Evolutionary conservation across 2,113 vertebrate genomes (phyloP), one percentile per base, ranked within the genome.

Genomic region (Camelus bactrianus): DNA sequence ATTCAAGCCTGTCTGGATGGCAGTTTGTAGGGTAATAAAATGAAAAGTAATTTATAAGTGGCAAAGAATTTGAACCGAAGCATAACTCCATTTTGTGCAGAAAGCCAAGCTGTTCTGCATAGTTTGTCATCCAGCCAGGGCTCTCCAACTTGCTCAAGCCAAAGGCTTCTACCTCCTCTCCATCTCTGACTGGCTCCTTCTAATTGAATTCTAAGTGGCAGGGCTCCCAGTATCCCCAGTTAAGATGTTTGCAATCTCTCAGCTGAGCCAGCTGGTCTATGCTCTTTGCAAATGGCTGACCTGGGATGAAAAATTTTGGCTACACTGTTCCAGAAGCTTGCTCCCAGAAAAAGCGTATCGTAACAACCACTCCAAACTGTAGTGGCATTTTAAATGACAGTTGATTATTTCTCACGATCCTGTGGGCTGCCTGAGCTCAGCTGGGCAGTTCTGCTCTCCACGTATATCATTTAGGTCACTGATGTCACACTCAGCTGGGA

Each of bases 1-100:
- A 73, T 91, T 95, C 91, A 90, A 84, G 89, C 32, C 60, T 93
- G 89, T 46, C 90, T 97, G 93, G 94, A 94, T 6, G 26, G 88
- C 28, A 2, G 93, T 94, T 92, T 97, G 90, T 72, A 95, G 94
- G 92, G 91, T 93, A 98, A 92, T 97, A 88, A 97, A 98, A 82
- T 93, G 19, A 94, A 91, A 96, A 93, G 76, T 58, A 92, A 92
- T 87, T 85, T 85, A 17, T 91, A 96, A 96, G 64, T 79, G 73
- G 94, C 86, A 94, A 97, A 79, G 86, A 97, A 89, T 32, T 67
- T 72, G 50, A 90, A 85, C 93, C 46, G 65, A 97, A 72, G 32
- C 81, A 38, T 77, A 62, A 94, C 94, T 96, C 85, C 38, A 65
- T 89, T 94, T 95, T 75, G 87, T 92, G 91, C 75, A 95, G 52